These are phyloP conservation scores for Drosophila equinoxialis DNA, from an alignment of 1,140 invertebrate genomes.

Conservation along the genomic window DNA sequence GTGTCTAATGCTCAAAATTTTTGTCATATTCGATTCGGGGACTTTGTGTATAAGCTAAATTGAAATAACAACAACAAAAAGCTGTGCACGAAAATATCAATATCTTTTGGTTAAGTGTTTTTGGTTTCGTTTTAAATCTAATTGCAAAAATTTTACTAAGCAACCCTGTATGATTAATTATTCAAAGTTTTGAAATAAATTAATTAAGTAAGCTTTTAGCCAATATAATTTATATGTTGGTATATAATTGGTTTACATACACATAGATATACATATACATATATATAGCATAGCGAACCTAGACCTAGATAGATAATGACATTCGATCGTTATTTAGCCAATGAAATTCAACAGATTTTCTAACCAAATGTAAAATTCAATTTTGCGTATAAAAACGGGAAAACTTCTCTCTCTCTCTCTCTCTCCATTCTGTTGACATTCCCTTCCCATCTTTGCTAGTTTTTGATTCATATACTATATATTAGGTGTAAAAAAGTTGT, in stretches of 20 bases:
- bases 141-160: slow-evolving; percentile 79
- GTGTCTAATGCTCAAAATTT: neutral
- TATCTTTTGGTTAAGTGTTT: slow-evolving; percentile 7
- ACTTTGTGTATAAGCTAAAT: slow-evolving; percentile 37
- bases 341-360: neutral
- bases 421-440: no score
- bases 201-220: slow-evolving; percentile 10
- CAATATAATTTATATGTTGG: slow-evolving; percentile 60
- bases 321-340: neutral
- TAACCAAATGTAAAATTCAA: no score
- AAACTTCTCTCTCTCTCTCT: no score
- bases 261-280: neutral
- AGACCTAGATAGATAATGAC: neutral
- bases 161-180: slow-evolving; percentile 73
- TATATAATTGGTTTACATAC: slow-evolving; percentile 26
- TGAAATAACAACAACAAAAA: slow-evolving; percentile 64
- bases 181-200: slow-evolving; percentile 40
- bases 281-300: slow-evolving; percentile 36
- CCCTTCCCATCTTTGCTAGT: neutral
- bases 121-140: slow-evolving; percentile 44
- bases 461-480: neutral
- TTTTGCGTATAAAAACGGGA: no score
- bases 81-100: slow-evolving; percentile 53
- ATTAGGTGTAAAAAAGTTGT: slow-evolving; percentile 7
- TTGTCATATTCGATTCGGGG: neutral